Base-by-base conservation (phyloP, 2,888 invertebrate species). In the Anticlea derivata region DNA sequence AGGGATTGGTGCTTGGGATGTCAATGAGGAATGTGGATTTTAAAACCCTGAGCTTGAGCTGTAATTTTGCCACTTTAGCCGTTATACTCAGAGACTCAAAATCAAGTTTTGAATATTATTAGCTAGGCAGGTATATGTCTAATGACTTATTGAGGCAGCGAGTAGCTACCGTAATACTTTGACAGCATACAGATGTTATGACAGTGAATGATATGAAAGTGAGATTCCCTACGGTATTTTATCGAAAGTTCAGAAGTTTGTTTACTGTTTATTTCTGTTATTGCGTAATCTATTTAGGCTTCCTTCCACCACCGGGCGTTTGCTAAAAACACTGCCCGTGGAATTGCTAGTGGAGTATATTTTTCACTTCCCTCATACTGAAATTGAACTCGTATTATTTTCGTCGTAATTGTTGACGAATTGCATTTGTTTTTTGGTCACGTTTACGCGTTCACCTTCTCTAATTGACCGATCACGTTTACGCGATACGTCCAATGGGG, bases 101-200 rank as follows among this genome's bases (percentile, higher is more conserved):
- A 31, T 75, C 75, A 70, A 75, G 77, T 78, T 77, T 61, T 68
- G 75, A n/a, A n/a, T n/a, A n/a, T n/a, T n/a, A n/a, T n/a, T 67
- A 71, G 13, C 23, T 31, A 10, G 46, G 34, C 17, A 17, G 17
- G 2, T 33, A 38, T 43, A 33, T 70, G 35, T 62, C 66, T 77
- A 78, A 78, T 38, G 17, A 27, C 12, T 37, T 37, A 24, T 31
- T 76, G 74, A 76, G 70, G 61, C 59, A 65, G 66, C 57, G 60
- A 63, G 67, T 68, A 63, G 83, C 82, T 78, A 75, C 77, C 68
- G 78, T 74, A 72, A 68, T 68, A 67, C 70, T 59, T 52, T 70
- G 70, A 70, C 71, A 71, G 66, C 55, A 49, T 55, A 64, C 68
- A 61, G 66, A 65, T 73, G 60, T 67, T 75, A 70, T 69, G 73